Percentiles rank a stretch among this genome's conserved stretches.
Evolutionary conservation across 2,113 vertebrate species (phyloP).

Genomic region (Natator depressus): DNA sequence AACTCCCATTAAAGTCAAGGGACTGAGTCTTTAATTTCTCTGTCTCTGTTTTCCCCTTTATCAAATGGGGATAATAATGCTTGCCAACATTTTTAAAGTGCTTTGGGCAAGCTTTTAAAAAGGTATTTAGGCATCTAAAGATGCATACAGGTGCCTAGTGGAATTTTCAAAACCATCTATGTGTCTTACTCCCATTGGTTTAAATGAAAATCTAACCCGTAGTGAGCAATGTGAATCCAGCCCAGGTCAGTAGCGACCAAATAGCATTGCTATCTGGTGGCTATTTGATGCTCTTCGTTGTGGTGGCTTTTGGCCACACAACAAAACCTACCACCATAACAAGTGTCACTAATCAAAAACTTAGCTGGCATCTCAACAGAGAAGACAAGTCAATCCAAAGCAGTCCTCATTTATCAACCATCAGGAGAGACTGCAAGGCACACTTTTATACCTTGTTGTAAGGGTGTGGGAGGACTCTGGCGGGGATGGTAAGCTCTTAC

Average conservation of each 20-base stretch:
- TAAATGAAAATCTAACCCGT: background rate
- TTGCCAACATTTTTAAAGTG: background rate
- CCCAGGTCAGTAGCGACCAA: background rate
- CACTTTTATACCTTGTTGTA: background rate
- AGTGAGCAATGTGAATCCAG: background rate
- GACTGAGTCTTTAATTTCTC: background rate
- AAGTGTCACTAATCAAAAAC: background rate
- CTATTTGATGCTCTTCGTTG: background rate
- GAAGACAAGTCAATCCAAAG: background rate
- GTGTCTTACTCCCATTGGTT: background rate
- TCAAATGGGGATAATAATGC: background rate
- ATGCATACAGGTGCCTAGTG: background rate
- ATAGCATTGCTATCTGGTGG: background rate
- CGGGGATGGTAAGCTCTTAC: background rate
- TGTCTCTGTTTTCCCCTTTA: background rate
- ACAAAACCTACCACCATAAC: fast-evolving
- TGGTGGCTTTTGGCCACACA: background rate
- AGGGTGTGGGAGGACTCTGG: background rate
- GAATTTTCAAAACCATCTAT: background rate
- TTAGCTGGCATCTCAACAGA: background rate
- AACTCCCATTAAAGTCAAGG: background rate
- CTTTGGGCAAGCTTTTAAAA: background rate
- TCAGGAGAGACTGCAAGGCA: fast-evolving
- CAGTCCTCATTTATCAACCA: background rate
- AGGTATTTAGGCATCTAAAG: background rate